Base-by-base conservation (phyloP, 2,888 invertebrate species). In the Xylocampa areola region DNA sequence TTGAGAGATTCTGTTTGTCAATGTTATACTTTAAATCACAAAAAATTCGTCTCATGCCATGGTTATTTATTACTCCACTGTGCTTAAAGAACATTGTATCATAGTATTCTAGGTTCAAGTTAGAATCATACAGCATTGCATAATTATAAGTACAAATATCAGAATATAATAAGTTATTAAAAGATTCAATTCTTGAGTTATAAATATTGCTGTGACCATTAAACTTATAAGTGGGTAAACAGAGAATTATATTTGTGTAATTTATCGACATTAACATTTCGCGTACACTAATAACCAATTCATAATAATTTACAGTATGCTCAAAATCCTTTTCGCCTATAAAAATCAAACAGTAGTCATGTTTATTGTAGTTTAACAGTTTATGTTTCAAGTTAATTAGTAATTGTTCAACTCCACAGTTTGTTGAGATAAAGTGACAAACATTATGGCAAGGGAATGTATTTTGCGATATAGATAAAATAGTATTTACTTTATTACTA, bases 1-100 rank as follows among this genome's bases (percentile, higher is more conserved):
- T n/a, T n/a, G n/a, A 21, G 21, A 21, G 21, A 21, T 21, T 21
- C 21, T 21, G 21, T 21, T 21, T 33, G n/a, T n/a, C 17, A 17
- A 40, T 7, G 11, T 33, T 7, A 11, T 5, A 35, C 16, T 16
- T 25, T 4, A 45, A 8, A 35, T 27, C 25, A 5, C 17, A 6
- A 33, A 23, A 44, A 16, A 44, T 44, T 10, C 8, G 19, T 3
- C 11, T 40, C 27, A 40, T 40, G 10, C 27, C 40, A 27, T 17
- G 21, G 27, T 40, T 40, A 29, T 29, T 40, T 5, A 40, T 33
- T 8, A 25, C 16, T 16, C 44, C 33, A 11, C 16, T n/a, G 7
- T 14, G 23, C 8, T 0, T 45, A 45, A n/a, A 33, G 33, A 44
- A 33, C 44, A 44, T 44, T 33, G 44, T 23, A 0, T 32, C 32